Percentiles rank a stretch among this genome's conserved stretches.
These are phyloP conservation scores for Serrognathus titanus DNA, from an alignment of 2,888 invertebrate genomes.

Conservation along the genomic window DNA sequence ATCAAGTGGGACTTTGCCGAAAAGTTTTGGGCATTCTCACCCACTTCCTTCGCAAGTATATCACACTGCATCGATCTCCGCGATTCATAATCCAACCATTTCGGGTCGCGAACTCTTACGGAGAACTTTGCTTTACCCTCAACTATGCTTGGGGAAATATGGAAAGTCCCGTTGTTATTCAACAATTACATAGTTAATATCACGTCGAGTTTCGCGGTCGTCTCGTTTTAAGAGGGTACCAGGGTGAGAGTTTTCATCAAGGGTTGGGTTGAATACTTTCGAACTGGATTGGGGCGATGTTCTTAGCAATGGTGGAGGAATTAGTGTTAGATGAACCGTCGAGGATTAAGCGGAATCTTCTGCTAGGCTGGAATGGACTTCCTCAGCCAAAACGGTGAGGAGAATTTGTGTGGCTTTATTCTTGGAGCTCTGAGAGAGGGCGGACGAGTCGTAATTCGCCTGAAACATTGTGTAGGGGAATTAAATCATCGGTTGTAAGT, in stretches of 20 bases:
- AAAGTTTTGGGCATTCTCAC: slow-evolving; percentile 66
- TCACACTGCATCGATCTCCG: slow-evolving; percentile 66
- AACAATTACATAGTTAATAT: slow-evolving; percentile 74
- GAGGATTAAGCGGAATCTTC: slow-evolving; percentile 72
- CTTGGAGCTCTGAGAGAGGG: slow-evolving; percentile 74
- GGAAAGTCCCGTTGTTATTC: slow-evolving; percentile 85
- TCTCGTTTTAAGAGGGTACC: slow-evolving; percentile 63
- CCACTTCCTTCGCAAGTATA: slow-evolving; percentile 78
- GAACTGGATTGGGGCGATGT: slow-evolving; percentile 41
- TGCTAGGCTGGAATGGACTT: slow-evolving; percentile 69
- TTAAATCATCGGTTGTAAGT: too few relatives aligned
- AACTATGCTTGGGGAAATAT: slow-evolving; percentile 78
- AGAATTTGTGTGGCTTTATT: slow-evolving; percentile 79
- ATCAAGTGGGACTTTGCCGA: slow-evolving; percentile 72
- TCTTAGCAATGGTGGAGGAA: slow-evolving; percentile 49
- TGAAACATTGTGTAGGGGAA: slow-evolving; percentile 39
- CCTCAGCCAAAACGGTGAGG: slow-evolving; percentile 81
- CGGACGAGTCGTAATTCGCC: slow-evolving; percentile 68
- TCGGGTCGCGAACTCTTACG: slow-evolving; percentile 78
- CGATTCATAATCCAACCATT: slow-evolving; percentile 80
- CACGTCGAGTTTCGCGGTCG: slow-evolving; percentile 51
- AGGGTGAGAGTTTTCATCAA: slow-evolving; percentile 78
- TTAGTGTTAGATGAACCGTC: slow-evolving; percentile 78
- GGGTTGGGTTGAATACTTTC: slow-evolving; percentile 65
- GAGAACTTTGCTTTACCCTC: slow-evolving; percentile 76